Conservation (phyloP, 2,888 invertebrate species). For the Cryptophagus acutangulus region DNA sequence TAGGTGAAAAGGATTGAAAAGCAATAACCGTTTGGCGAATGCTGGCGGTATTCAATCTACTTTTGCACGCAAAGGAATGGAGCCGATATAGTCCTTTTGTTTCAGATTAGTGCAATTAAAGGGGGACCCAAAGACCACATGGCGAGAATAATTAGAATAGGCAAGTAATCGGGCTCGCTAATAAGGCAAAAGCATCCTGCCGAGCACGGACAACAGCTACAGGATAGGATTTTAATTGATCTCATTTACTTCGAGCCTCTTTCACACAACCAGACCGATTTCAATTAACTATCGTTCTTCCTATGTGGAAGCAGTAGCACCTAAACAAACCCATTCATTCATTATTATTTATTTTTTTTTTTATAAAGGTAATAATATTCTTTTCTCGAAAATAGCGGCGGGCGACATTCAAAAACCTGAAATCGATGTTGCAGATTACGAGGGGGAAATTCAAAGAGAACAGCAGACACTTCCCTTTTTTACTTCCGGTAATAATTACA, state of each 20-base stretch:
- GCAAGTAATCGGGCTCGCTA: slow-evolving; percentile 31
- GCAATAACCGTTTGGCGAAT: slow-evolving; percentile 21
- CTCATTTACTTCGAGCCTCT: slow-evolving; percentile 18
- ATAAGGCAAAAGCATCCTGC: slow-evolving; percentile 32
- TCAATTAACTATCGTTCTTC: slow-evolving; percentile 26
- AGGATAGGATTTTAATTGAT: slow-evolving; percentile 27
- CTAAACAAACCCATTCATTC: too few species aligned
- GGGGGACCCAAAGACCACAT: slow-evolving; percentile 22
- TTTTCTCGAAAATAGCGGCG: too few species aligned
- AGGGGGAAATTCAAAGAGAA: neutral
- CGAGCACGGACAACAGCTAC: slow-evolving; percentile 24
- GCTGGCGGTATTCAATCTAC: slow-evolving; percentile 13
- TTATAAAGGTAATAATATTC: too few species aligned
- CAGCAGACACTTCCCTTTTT: neutral
- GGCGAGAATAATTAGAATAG: slow-evolving; percentile 29
- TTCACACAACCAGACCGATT: slow-evolving; percentile 12
- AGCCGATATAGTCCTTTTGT: slow-evolving; percentile 23
- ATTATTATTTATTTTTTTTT: too few species aligned
- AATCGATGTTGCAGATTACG: neutral
- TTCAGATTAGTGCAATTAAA: slow-evolving; percentile 24
- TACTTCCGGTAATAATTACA: slow-evolving; percentile 3
- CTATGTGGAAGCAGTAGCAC: too few species aligned
- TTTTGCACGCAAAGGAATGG: slow-evolving; percentile 18
- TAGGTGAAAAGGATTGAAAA: slow-evolving; percentile 23
- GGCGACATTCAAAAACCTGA: too few species aligned